Evolutionary conservation across 2,113 vertebrate species (phyloP), one percentile per base, ranked within the genome.

Genomic region (Azemiops feae): DNA sequence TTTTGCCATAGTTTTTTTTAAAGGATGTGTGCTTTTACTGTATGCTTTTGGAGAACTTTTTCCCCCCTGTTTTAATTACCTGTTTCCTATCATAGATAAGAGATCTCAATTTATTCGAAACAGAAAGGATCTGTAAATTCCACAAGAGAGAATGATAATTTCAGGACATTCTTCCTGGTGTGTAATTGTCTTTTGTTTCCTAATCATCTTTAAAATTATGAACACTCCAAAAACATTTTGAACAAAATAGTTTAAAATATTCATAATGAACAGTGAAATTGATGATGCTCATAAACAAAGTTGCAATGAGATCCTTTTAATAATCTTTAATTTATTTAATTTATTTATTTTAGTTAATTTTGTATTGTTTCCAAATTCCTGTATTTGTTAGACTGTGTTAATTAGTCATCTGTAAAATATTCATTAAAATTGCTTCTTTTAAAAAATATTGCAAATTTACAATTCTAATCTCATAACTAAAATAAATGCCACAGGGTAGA

Each of bases 261-360:
- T 98, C 96, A 98, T 98, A 98, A 97, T 96, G 97, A 97, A 97
- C 97, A 97, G 97, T 96, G 95, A 96, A 97, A 97, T 97, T 97
- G 96, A 96, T 98, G 98, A 97, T 94, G 94, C 96, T 98, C 97
- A 97, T 98, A 98, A 98, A 97, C 97, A 98, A 98, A 97, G 97
- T 98, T 97, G 96, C 98, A 97, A 97, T 96, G 98, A 98, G 97
- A 97, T 96, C 97, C 96, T 96, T 98, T 98, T 98, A 98, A 98
- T 98, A 98, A 98, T 98, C 98, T 98, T 98, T 98, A 98, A 98
- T 98, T 98, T 98, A 98, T 98, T 98, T 93, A 47, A 98, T 98
- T 98, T 98, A 98, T 98, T 98, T 93, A 47, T 60, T 98, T 97
- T 97, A 97, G 96, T 97, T 97, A 97, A 97, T 97, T 98, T 96